Base-by-base conservation (phyloP, 35 echinoderm and acorn worm species). In the Heliocidaris tuberculata region DNA sequence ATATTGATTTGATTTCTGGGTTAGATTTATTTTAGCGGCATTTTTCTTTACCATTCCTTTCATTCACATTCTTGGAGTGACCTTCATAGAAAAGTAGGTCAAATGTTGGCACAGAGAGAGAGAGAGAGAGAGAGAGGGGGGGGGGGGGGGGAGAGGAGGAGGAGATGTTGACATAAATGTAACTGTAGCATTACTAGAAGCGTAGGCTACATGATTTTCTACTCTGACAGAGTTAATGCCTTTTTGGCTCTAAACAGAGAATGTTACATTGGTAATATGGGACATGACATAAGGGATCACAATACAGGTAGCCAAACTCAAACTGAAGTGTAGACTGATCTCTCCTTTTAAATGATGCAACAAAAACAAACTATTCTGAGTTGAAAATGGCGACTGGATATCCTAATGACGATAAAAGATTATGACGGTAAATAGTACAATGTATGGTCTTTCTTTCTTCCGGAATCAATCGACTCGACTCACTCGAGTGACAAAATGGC, bases 1-100 rank as follows among this genome's bases (percentile, higher is more conserved):
- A n/a, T 78, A n/a, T n/a, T 78, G 65, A 78, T 78, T n/a, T n/a
- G 65, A 78, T 78, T 27, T 78, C 65, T 78, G 65, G 65, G 65
- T 27, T 78, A 78, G 65, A 24, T 78, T 78, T 78, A 24, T 78
- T 27, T 78, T 78, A 19, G 19, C 21, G 52, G 52, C 1, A 29
- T n/a, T 78, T 78, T 78, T n/a, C 60, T 70, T 52, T 52, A 0
- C 15, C 60, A 24, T 21, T 65, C 61, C 61, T 56, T 78, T 78
- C 65, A 78, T 78, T 7, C 65, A 78, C 65, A 78, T 78, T n/a
- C 17, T n/a, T 78, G 21, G 27, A n/a, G 65, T n/a, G 65, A 78
- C 65, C 65, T 78, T 78, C 65, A n/a, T 7, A 27, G 21, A n/a
- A 78, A 78, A 78, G n/a, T 78, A 78, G 65, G 65, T 78, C 65